phyloP scores from a whole-genome alignment of 2,797 vertebrate species.

The Okamejei kenojei region DNA sequence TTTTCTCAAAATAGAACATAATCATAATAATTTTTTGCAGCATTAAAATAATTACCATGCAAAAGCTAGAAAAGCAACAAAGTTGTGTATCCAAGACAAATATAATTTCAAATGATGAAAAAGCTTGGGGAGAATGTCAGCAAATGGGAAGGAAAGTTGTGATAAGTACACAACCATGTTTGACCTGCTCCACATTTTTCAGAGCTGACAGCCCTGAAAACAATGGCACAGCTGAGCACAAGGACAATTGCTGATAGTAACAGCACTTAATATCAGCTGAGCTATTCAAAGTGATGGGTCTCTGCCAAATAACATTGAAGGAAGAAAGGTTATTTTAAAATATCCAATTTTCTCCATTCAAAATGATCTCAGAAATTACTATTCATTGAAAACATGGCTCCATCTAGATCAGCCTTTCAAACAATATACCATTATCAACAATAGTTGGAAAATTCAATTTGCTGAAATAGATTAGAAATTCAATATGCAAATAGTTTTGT shows the following conservation, averaged over 20 bases:
- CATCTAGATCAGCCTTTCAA: neutral
- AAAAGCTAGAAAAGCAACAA: neutral
- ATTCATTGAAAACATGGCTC: neutral
- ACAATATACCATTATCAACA: no score
- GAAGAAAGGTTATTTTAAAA: neutral
- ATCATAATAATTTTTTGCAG: neutral
- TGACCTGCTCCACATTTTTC: neutral
- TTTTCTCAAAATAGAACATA: neutral
- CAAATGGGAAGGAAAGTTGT: neutral
- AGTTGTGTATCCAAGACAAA: neutral
- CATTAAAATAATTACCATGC: neutral
- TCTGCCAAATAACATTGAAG: neutral
- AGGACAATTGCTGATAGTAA: neutral
- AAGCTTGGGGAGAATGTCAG: neutral
- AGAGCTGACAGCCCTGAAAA: neutral
- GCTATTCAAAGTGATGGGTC: neutral
- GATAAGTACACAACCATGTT: neutral
- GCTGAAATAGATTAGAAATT: no score
- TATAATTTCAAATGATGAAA: neutral
- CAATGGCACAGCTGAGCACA: neutral
- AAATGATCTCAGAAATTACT: neutral
- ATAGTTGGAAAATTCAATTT: no score
- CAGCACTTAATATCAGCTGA: neutral
- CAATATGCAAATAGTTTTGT: no score
- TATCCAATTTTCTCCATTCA: neutral